These are phyloP conservation scores for Molothrus aeneus DNA, from an alignment of 2,797 vertebrate species.

Conservation along the genomic window DNA sequence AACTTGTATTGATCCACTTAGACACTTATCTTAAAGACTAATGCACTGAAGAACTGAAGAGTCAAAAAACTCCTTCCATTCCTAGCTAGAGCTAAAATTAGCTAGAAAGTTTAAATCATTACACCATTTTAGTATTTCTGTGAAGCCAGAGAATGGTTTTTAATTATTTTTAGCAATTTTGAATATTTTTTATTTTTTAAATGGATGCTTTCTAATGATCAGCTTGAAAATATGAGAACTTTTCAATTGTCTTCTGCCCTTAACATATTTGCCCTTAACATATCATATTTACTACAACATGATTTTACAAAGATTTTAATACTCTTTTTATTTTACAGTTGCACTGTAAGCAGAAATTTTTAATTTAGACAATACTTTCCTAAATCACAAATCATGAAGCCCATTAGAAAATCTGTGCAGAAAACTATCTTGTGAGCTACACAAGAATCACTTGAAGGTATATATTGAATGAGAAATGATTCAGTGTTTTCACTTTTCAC, in stretches of 20 bases:
- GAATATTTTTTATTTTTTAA: neutral
- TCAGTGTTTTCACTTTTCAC: neutral
- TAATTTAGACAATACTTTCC: neutral
- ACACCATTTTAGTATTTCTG: neutral
- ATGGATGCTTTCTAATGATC: neutral
- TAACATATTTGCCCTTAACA: neutral
- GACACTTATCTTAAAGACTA: neutral
- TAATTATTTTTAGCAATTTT: neutral
- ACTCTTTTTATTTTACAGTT: neutral
- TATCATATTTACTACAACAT: neutral
- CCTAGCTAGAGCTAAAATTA: neutral
- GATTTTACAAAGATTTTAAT: neutral
- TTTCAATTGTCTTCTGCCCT: neutral
- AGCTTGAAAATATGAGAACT: neutral
- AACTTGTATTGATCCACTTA: neutral
- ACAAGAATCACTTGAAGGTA: neutral
- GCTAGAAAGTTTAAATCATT: neutral
- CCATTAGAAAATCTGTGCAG: neutral
- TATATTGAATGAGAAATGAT: neutral
- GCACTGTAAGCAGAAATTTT: neutral
- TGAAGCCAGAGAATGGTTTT: neutral
- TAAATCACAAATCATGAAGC: neutral
- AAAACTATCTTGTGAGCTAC: neutral
- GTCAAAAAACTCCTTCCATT: neutral
- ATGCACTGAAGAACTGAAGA: neutral